Base-by-base conservation (phyloP, 2,113 vertebrate genomes). In the Notarius quadriscutis region DNA sequence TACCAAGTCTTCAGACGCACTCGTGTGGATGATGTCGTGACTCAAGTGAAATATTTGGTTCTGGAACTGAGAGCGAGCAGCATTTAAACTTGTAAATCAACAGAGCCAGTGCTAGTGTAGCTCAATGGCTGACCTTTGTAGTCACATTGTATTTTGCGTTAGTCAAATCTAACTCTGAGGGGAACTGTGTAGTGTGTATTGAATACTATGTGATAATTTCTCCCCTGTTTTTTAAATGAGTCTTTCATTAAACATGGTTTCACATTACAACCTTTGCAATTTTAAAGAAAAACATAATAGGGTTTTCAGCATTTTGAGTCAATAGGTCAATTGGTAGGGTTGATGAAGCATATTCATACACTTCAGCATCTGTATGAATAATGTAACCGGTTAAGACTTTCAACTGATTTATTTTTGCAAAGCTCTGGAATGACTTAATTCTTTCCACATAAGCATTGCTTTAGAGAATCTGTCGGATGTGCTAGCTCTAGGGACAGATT, bases 401-500 rank as follows among this genome's bases (percentile, higher is more conserved):
- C 41, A 41, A 41, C 41, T 41, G 2, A 4, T 41, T 41, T 75
- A 7, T 62, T 7, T 77, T 58, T 60, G 20, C 72, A 41, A 63
- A 77, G 55, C 57, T 34, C 20, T 22, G 25, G 65, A 80, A 7
- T 67, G 6, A 2, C 78, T 55, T 51, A 14, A 84, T 41, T 58
- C 48, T 41, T 86, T 12, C 57, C 69, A 15, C 50, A 62, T 84
- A 57, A 65, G 34, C 65, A 83, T 62, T 51, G 25, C 55, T 22
- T 7, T 41, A 79, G 84, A 17, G 74, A 48, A 25, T 63, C 67
- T n/a, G 81, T 79, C 83, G 57, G 86, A 50, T 53, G 63, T 67
- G 14, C 14, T 55, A 77, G 63, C 87, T 84, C 67, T 14, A 25
- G 87, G 85, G 89, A 88, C 67, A 9, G 41, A 50, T 34, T 55